phyloP scores from a whole-genome alignment of 2,888 invertebrate species.

The Stictocephala bisonia region DNA sequence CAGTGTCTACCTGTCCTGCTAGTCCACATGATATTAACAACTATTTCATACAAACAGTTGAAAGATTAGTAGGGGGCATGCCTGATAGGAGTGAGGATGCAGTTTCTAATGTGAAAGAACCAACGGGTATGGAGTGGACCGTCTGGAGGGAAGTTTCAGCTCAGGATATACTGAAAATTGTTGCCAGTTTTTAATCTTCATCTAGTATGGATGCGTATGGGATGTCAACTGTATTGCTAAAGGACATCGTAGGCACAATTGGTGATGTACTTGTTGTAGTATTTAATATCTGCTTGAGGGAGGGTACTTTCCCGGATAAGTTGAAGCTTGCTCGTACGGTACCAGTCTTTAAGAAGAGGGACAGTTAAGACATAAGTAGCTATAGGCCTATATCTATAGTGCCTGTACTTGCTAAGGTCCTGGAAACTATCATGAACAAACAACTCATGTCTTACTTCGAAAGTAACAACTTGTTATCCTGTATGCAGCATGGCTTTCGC shows the following conservation, averaged over 20 bases:
- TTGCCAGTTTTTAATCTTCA: not conserved
- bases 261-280: no score
- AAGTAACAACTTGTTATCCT: not conserved
- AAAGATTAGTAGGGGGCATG: not conserved
- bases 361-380: not conserved
- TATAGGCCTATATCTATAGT: constrained; percentile 3
- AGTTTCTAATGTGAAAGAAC: no score
- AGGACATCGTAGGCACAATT: not conserved
- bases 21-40: not conserved
- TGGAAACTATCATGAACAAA: not conserved
- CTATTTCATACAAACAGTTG: not conserved
- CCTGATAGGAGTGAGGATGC: no score
- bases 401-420: not conserved
- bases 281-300: no score
- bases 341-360: not conserved
- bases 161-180: not conserved
- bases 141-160: no score
- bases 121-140: no score
- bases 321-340: not conserved
- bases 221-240: not conserved
- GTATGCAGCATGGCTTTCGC: no score
- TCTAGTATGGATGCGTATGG: not conserved
- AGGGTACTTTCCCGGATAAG: not conserved
- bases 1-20: not conserved
- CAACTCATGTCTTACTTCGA: constrained; percentile 2